Evolutionary conservation across 2,113 vertebrate genomes (phyloP), one percentile per base, ranked within the genome.

Genomic region (Lontra canadensis): DNA sequence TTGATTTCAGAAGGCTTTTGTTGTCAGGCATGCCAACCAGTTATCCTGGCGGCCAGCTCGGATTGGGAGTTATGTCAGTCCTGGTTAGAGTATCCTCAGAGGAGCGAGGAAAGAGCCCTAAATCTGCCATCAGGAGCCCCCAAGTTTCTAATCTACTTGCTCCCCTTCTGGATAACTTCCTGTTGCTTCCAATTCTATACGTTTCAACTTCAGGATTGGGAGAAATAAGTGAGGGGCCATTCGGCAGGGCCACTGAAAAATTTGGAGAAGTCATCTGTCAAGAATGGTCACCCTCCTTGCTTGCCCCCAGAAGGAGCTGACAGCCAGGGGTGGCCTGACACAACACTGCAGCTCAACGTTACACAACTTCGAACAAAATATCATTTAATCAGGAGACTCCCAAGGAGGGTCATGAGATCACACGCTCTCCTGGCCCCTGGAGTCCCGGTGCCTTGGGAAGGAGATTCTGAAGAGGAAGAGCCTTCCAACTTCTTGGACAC

Each of bases 401-500:
- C 49, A 17, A 59, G 12, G 92, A 85, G 7, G 20, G 42, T 23
- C 44, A 47, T 69, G 55, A 95, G 95, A 79, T 80, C 17, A 90
- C 61, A 42, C 4, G 1, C 49, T 55, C 69, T 84, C 89, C 52
- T 49, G 11, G 47, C 20, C 26, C 7, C 36, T 47, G 81, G 85
- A 47, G 34, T 57, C 12, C 12, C 63, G 29, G 71, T 39, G 71
- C 63, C 74, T 91, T 42, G 13, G 29, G 25, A 17, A 47, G 63
- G 78, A 80, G 31, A 86, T 76, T 94, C 47, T 85, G 39, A 92
- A 78, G 25, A 63, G 20, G n/a, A 92, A 71, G n/a, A 57, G 15
- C 1, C 6, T n/a, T 65, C 15, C 17, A 55, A 44, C 34, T 36
- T 84, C 44, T 55, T 65, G 12, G 88, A 42, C 21, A 25, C 47